Evolutionary conservation across 2,888 invertebrate genomes (phyloP).

Genomic region (Athripsodes cinereus): DNA sequence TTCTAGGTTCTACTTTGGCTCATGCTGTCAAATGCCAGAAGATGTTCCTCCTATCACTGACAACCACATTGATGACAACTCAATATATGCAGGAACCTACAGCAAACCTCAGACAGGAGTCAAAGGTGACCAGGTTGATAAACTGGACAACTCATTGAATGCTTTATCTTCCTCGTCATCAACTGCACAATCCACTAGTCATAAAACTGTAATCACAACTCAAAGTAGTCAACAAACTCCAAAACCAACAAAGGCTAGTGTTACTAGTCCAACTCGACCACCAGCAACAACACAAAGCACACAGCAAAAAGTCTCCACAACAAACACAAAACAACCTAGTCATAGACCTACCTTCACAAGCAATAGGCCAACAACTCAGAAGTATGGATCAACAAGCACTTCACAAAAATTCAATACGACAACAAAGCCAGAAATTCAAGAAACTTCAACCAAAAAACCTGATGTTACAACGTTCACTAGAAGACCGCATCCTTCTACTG

Average conservation of each 20-base stretch:
- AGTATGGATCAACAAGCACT: constrained; percentile 4
- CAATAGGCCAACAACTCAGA: constrained; percentile 8
- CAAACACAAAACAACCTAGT: constrained; percentile 4
- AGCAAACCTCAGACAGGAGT: constrained; percentile 6
- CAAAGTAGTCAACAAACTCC: background rate
- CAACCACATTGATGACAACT: constrained; percentile 58
- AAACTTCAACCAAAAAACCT: background rate
- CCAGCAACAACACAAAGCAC: background rate
- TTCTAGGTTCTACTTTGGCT: constrained; percentile 75
- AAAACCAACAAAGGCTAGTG: constrained; percentile 12
- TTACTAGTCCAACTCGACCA: background rate
- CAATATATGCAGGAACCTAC: constrained; percentile 43
- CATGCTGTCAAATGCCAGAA: constrained; percentile 77
- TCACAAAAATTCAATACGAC: constrained; percentile 6
- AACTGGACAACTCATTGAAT: constrained; percentile 29
- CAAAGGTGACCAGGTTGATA: constrained; percentile 8
- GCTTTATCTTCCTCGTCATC: constrained; percentile 27
- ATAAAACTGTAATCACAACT: background rate
- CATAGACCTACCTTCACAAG: constrained; percentile 7
- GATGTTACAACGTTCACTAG: background rate
- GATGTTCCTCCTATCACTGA: constrained; percentile 48
- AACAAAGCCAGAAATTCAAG: background rate
- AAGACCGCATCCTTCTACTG: constrained; percentile 16
- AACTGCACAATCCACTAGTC: constrained; percentile 1
- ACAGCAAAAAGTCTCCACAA: background rate